phyloP scores from a whole-genome alignment of 2,888 invertebrate species.

The Drosophila kambysellisi region DNA sequence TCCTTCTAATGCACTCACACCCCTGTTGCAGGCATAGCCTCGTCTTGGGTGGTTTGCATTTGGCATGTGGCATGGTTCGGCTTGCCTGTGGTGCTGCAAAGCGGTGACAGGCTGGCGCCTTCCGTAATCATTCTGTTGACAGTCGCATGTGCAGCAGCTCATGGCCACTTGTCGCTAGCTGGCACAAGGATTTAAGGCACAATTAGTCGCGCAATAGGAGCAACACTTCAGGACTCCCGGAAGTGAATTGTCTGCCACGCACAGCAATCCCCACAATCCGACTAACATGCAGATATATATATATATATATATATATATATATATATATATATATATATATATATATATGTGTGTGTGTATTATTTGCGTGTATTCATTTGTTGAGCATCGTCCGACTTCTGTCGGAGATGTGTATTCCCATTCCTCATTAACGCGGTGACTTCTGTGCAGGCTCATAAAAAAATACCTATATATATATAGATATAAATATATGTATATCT shows the following conservation, averaged over 20 bases:
- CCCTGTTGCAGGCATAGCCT: conserved; percentile 40
- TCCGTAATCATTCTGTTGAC: conserved; percentile 66
- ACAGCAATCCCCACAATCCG: conserved; percentile 6
- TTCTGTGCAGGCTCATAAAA: not conserved
- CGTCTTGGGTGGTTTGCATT: conserved; percentile 12
- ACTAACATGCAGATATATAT: not conserved
- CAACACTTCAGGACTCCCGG: conserved; percentile 57
- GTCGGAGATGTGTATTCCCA: conserved; percentile 9
- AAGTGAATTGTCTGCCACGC: conserved; percentile 35
- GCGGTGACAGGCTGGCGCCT: conserved; percentile 56
- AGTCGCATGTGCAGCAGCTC: conserved; percentile 42
- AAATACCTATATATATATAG: not conserved
- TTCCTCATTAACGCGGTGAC: not conserved
- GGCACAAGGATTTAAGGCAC: conserved; percentile 58
- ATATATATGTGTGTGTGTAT: not conserved
- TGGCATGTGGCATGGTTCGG: not conserved
- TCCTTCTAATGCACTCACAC: not conserved
- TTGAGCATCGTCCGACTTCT: conserved; percentile 3
- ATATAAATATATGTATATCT: not conserved
- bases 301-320: not conserved
- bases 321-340: not conserved
- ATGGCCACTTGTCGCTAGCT: conserved; percentile 41
- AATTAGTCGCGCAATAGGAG: conserved; percentile 60
- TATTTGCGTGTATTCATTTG: conserved; percentile 15
- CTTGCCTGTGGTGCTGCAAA: conserved; percentile 17